phyloP scores from a whole-genome alignment of 2,797 vertebrate species.

The Chelon labrosus region DNA sequence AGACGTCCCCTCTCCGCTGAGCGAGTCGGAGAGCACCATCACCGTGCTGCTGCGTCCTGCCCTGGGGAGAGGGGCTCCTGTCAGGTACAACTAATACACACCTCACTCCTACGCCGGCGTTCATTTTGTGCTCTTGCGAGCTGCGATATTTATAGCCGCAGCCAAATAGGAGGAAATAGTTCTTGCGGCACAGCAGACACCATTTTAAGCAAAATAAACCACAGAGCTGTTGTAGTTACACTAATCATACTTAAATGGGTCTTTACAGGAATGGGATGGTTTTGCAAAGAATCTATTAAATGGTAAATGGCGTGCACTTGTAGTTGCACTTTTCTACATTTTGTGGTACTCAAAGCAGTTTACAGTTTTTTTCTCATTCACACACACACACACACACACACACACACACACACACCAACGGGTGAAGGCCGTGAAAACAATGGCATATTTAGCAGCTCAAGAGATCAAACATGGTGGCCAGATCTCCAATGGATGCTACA shows the following conservation, averaged over 20 bases:
- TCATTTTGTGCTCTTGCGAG: constrained; percentile 48
- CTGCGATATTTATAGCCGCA: constrained; percentile 52
- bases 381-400: too few relatives aligned
- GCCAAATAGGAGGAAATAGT: constrained; percentile 15
- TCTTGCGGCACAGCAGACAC: constrained; percentile 4
- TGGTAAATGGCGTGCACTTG: too few relatives aligned
- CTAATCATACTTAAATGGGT: not conserved
- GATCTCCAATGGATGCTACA: too few relatives aligned
- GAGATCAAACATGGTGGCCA: too few relatives aligned
- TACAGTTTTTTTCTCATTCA: too few relatives aligned
- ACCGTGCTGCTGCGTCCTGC: constrained; percentile 95
- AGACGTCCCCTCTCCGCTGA: constrained; percentile 91
- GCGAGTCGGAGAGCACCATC: constrained; percentile 95
- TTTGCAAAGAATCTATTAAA: not conserved
- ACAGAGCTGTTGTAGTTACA: constrained; percentile 3
- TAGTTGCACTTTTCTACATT: too few relatives aligned
- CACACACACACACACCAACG: too few relatives aligned
- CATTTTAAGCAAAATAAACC: constrained; percentile 24
- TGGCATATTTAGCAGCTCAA: too few relatives aligned
- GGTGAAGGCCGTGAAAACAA: too few relatives aligned
- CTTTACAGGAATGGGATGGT: not conserved
- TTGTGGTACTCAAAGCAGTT: too few relatives aligned
- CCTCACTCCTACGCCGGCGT: constrained; percentile 28
- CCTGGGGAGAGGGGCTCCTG: constrained; percentile 93
- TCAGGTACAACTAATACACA: constrained; percentile 86